A percentile compares a stretch with the other conserved stretches of the same genome.
These are phyloP conservation scores for Nomada lathburiana DNA, from an alignment of 2,888 invertebrate genomes.

Conservation along the genomic window DNA sequence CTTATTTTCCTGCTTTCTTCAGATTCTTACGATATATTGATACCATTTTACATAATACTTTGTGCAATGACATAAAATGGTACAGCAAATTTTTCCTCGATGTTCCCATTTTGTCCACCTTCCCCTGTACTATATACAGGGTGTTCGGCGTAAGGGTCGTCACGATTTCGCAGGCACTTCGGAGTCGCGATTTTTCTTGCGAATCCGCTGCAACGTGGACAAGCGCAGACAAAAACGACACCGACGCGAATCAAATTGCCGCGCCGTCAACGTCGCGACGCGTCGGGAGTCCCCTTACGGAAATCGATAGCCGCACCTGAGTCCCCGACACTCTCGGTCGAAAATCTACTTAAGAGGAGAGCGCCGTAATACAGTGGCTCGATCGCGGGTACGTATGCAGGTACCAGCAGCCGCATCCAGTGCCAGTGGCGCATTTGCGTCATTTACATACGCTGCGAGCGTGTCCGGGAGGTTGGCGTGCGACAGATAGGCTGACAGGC, in stretches of 20 bases:
- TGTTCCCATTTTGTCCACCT: too few relatives aligned
- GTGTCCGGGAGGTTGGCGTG: slow-evolving; percentile 47
- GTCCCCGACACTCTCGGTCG: slow-evolving; percentile 44
- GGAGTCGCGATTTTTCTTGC: too few relatives aligned
- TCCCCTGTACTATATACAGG: too few relatives aligned
- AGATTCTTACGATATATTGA: too few relatives aligned
- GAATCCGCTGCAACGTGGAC: too few relatives aligned
- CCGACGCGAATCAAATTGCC: slow-evolving; percentile 9
- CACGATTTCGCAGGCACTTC: too few relatives aligned
- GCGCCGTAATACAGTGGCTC: slow-evolving; percentile 49
- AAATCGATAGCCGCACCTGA: slow-evolving; percentile 62
- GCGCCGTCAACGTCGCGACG: slow-evolving; percentile 24
- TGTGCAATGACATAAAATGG: too few relatives aligned
- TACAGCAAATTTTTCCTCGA: too few relatives aligned
- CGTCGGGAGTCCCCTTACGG: slow-evolving; percentile 14
- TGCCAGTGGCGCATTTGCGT: slow-evolving; percentile 61
- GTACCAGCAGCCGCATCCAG: slow-evolving; percentile 22
- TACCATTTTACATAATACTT: too few relatives aligned
- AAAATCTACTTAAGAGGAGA: slow-evolving; percentile 59
- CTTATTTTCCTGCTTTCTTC: too few relatives aligned
- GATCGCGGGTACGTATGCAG: slow-evolving; percentile 32
- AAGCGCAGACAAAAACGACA: too few relatives aligned
- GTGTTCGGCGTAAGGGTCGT: too few relatives aligned
- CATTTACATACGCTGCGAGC: slow-evolving; percentile 72
- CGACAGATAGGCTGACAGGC: slow-evolving; percentile 61